Percentiles rank a stretch among this genome's conserved stretches.
These are phyloP conservation scores for Myrmecobius fasciatus DNA, from an alignment of 2,113 vertebrate genomes.

Conservation along the genomic window DNA sequence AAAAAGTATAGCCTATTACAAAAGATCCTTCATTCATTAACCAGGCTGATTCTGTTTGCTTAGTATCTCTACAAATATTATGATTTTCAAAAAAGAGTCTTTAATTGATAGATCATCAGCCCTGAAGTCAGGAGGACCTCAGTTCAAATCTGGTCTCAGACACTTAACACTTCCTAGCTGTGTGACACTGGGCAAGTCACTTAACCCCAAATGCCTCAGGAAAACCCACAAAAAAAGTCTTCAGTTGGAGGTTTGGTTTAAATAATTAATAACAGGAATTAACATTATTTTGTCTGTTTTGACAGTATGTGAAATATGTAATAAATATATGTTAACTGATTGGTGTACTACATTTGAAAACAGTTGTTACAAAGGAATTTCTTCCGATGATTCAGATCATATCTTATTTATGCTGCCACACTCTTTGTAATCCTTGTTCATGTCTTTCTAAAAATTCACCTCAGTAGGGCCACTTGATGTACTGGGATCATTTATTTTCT, in stretches of 20 bases:
- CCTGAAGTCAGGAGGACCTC: too few relatives aligned
- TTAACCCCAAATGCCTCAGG: too few relatives aligned
- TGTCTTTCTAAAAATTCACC: background rate
- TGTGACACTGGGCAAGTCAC: too few relatives aligned
- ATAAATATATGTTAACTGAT: background rate
- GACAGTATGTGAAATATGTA: background rate
- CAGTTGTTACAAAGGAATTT: background rate
- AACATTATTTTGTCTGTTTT: background rate
- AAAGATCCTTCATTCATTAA: background rate
- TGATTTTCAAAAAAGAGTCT: background rate
- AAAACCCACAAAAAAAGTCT: too few relatives aligned
- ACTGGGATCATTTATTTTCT: background rate
- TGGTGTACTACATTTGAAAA: background rate
- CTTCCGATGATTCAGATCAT: background rate
- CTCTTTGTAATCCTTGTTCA: background rate
- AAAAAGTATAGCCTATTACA: background rate
- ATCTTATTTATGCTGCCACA: background rate
- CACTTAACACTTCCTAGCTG: too few relatives aligned
- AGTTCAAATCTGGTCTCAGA: too few relatives aligned
- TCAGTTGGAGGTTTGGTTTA: background rate
- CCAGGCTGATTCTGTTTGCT: background rate
- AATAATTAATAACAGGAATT: background rate
- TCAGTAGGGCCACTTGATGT: background rate
- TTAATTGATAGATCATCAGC: too few relatives aligned
- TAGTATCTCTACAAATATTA: background rate